phyloP scores from a whole-genome alignment of 1,140 invertebrate genomes.

The Heterodera schachtii region DNA sequence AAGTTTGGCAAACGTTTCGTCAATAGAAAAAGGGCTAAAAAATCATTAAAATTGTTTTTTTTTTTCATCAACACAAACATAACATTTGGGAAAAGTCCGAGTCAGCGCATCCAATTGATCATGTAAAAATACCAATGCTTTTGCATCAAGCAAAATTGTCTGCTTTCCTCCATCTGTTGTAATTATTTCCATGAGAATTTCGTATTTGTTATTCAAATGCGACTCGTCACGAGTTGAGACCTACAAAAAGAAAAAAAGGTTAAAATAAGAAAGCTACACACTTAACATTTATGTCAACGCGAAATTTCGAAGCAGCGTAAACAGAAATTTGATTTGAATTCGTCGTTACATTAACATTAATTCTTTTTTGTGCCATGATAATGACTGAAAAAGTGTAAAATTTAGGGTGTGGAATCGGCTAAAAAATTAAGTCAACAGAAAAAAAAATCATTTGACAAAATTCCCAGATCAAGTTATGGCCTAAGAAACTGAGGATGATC shows the following conservation, averaged over 20 bases:
- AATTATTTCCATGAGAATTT: slow-evolving; percentile 14
- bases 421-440: too few relatives aligned
- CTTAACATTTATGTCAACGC: not conserved
- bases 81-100: slow-evolving; percentile 5
- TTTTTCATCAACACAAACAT: slow-evolving; percentile 10
- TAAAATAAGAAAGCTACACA: not conserved
- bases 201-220: not conserved
- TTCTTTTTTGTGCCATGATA: not conserved
- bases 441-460: too few relatives aligned
- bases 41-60: not conserved
- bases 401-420: too few relatives aligned
- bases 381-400: not conserved
- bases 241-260: not conserved
- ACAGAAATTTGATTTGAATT: not conserved
- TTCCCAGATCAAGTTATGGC: too few relatives aligned
- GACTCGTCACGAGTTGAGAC: not conserved
- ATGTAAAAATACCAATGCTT: slow-evolving; percentile 13
- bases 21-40: too few relatives aligned
- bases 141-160: not conserved
- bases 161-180: slow-evolving; percentile 4
- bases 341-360: not conserved
- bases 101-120: slow-evolving; percentile 15
- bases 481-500: too few relatives aligned
- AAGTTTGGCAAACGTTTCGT: too few relatives aligned
- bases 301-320: not conserved